Evolutionary conservation across 2,113 vertebrate species (phyloP).

Genomic region (Hemichromis elongatus): DNA sequence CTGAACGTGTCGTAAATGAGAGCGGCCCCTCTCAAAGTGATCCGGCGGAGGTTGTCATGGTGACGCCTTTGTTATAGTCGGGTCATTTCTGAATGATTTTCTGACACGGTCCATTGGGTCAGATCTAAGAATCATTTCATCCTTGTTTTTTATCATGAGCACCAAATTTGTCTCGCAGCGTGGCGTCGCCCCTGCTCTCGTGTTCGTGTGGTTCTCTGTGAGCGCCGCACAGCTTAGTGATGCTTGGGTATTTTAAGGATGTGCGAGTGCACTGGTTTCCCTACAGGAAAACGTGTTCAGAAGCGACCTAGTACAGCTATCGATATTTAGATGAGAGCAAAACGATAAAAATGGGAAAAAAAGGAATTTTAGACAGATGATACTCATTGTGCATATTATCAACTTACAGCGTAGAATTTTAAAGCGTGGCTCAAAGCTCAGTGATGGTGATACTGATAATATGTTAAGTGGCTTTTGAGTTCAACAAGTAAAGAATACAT

Average conservation of each 20-base stretch:
- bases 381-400: neutral
- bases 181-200: neutral
- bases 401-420: neutral
- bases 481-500: neutral
- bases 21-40: neutral
- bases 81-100: neutral
- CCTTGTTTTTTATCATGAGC: neutral
- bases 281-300: neutral
- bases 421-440: neutral
- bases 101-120: neutral
- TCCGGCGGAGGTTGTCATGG: neutral
- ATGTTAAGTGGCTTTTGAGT: neutral
- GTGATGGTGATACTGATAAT: neutral
- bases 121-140: neutral
- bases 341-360: neutral
- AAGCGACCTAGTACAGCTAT: neutral
- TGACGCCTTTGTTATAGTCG: neutral
- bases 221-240: neutral
- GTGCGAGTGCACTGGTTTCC: neutral
- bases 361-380: neutral
- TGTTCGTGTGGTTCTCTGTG: neutral
- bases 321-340: neutral
- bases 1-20: neutral
- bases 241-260: conserved; percentile 17
- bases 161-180: neutral